phyloP scores from a whole-genome alignment of 1,140 invertebrate genomes.

The Leptopilina clavipes region DNA sequence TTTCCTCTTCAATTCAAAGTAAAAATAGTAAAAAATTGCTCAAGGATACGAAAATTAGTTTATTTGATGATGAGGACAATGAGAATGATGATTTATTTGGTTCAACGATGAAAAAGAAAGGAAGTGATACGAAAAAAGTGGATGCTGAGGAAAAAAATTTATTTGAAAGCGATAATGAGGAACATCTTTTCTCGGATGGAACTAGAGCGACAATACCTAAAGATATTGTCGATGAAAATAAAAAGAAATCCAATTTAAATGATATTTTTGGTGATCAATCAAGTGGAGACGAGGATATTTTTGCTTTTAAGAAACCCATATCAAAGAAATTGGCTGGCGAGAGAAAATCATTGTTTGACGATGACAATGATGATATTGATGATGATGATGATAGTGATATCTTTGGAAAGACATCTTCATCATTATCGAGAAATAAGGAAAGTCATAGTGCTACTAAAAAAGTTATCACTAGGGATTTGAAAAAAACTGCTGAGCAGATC shows the following conservation, averaged over 20 bases:
- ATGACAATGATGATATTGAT: conserved; percentile 58
- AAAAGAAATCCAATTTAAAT: conserved; percentile 58
- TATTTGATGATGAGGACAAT: conserved; percentile 62
- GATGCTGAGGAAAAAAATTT: conserved; percentile 46
- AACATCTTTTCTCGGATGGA: conserved; percentile 36
- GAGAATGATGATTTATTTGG: conserved; percentile 64
- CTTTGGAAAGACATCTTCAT: conserved; percentile 55
- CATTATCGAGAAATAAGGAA: conserved; percentile 29
- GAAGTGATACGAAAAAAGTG: neutral
- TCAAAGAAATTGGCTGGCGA: conserved; percentile 25
- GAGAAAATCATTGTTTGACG: conserved; percentile 53
- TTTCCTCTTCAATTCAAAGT: conserved; percentile 52
- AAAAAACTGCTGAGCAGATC: conserved; percentile 70
- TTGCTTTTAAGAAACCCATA: conserved; percentile 55
- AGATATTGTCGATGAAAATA: conserved; percentile 38
- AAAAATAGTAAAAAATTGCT: conserved; percentile 61
- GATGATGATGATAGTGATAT: conserved; percentile 58
- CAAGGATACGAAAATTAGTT: conserved; percentile 56
- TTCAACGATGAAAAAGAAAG: conserved; percentile 33
- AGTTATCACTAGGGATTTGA: conserved; percentile 65
- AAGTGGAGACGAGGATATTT: conserved; percentile 67
- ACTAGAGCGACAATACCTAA: conserved; percentile 35
- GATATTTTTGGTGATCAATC: conserved; percentile 68
- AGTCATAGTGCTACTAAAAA: conserved; percentile 59
- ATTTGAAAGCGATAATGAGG: conserved; percentile 56